These are phyloP conservation scores for Actinia equina DNA, from an alignment of 64 coral and sea anemone species.

Conservation along the genomic window DNA sequence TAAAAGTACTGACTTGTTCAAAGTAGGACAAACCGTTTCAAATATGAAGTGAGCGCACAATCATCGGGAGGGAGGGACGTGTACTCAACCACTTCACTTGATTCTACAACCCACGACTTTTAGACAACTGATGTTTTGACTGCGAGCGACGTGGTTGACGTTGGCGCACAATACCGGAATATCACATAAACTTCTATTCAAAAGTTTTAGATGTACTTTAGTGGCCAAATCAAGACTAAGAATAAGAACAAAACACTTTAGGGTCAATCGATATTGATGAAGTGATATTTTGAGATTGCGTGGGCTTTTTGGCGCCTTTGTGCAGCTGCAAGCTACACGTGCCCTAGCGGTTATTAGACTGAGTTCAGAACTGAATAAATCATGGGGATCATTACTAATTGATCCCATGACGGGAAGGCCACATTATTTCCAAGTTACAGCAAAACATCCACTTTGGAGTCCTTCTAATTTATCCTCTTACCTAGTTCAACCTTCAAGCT, in stretches of 20 bases:
- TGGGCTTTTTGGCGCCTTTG: not conserved
- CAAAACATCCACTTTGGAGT: no score
- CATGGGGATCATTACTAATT: not conserved
- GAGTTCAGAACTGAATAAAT: not conserved
- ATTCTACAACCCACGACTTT: not conserved
- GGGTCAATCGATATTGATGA: not conserved
- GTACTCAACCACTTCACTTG: not conserved
- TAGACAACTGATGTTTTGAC: not conserved
- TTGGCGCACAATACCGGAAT: not conserved
- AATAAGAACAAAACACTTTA: not conserved
- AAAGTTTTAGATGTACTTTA: not conserved
- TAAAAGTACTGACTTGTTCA: not conserved
- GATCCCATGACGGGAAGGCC: not conserved
- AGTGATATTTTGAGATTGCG: constrained; percentile 4
- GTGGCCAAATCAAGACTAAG: not conserved
- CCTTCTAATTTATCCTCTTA: no score
- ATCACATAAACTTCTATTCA: not conserved
- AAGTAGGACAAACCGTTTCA: not conserved
- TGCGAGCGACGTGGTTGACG: not conserved
- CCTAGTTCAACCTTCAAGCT: no score
- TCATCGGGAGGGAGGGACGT: not conserved
- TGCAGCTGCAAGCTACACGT: not conserved
- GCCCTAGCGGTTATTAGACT: not conserved
- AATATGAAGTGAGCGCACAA: not conserved
- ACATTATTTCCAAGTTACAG: no score